Conservation (phyloP, 2,888 invertebrate genomes). For the Drosophila seclusa region DNA sequence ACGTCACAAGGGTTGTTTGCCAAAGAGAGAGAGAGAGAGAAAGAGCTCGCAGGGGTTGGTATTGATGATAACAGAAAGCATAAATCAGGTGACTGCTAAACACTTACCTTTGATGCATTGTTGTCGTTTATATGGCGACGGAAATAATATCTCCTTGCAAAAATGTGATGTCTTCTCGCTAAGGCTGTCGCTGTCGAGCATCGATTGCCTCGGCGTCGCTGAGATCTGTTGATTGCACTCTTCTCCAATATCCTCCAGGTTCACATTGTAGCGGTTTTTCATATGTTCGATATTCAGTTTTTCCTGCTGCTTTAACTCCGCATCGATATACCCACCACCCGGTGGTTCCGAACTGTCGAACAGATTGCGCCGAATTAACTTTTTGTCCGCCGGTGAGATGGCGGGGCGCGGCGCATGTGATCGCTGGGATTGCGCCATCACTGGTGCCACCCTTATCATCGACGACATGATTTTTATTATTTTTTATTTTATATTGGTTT, state of each 20-base stretch:
- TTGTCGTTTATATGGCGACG: conserved; percentile 23
- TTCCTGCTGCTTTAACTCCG: conserved; percentile 1
- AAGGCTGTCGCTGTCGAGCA: neutral
- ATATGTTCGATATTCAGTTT: neutral
- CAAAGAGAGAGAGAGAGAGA: neutral
- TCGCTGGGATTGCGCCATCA: conserved; percentile 1
- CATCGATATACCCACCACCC: conserved; percentile 13
- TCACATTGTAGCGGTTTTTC: conserved; percentile 13
- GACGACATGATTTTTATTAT: conserved; percentile 2
- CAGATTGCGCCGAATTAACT: conserved; percentile 29
- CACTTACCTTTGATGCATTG: conserved; percentile 46
- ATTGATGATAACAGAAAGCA: conserved; percentile 15
- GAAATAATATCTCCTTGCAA: neutral
- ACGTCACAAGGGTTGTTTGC: conserved; percentile 25
- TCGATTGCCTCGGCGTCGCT: conserved; percentile 2
- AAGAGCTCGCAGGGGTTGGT: neutral
- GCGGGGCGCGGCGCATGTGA: conserved; percentile 2
- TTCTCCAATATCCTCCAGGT: neutral
- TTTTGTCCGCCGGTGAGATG: neutral
- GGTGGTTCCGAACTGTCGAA: conserved; percentile 24
- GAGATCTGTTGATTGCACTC: conserved; percentile 34
- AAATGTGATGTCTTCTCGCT: conserved; percentile 1
- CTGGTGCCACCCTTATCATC: conserved; percentile 13
- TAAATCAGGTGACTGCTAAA: conserved; percentile 39
- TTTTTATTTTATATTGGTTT: conserved; percentile 4